These are phyloP conservation scores for Plagodis dolabraria DNA, from an alignment of 2,888 invertebrate species.

Conservation along the genomic window DNA sequence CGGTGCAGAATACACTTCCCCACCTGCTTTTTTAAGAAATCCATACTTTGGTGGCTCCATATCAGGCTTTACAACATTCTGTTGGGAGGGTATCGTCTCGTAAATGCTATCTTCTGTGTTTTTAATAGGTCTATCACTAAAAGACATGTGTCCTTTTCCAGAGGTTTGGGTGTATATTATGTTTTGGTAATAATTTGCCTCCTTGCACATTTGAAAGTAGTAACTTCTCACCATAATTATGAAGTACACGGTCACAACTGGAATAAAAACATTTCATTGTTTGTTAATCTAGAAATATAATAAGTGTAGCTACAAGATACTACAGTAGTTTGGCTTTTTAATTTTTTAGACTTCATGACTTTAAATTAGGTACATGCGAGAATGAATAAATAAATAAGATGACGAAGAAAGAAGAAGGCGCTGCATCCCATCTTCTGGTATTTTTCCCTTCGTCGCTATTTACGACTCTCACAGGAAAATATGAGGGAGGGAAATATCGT, in stretches of 20 bases:
- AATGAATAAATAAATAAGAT: no score
- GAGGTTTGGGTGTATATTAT: neutral
- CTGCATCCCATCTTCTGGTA: no score
- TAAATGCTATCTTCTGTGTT: neutral
- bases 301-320: neutral
- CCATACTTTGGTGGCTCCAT: neutral
- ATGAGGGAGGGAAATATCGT: no score
- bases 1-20: neutral
- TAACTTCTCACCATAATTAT: constrained; percentile 15
- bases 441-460: no score
- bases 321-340: no score
- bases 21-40: neutral
- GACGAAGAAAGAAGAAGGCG: no score
- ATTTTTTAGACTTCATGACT: no score
- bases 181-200: constrained; percentile 13
- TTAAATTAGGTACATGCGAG: no score
- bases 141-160: neutral
- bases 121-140: neutral
- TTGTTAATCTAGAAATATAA: neutral
- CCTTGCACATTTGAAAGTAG: constrained; percentile 13
- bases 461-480: no score
- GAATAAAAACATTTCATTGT: neutral
- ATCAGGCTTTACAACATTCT: no score
- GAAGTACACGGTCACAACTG: constrained; percentile 15
- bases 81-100: neutral